Evolutionary conservation across 2,888 invertebrate species (phyloP).

Genomic region (Heliconius aoede): DNA sequence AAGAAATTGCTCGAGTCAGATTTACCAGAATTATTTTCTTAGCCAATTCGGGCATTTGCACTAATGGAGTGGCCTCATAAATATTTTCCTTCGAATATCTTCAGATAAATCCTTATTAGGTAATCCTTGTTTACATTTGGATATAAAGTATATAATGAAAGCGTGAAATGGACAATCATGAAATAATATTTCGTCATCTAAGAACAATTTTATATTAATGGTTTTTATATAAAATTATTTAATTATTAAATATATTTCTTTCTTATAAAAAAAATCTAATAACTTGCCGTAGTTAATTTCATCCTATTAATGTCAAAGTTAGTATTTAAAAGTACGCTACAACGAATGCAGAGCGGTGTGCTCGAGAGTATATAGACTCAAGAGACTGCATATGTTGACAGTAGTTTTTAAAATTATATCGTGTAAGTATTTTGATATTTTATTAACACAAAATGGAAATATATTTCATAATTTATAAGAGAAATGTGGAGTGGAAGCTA

Average conservation of each 20-base stretch:
- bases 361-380: slow-evolving; percentile 6
- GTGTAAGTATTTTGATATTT: not conserved
- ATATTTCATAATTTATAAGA: not conserved
- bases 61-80: slow-evolving; percentile 52
- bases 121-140: slow-evolving; percentile 46
- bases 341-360: not conserved
- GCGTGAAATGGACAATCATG: not conserved
- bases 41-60: slow-evolving; percentile 54
- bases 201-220: not conserved
- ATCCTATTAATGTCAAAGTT: slow-evolving; percentile 1
- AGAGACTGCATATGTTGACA: slow-evolving; percentile 16
- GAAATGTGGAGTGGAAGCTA: no score
- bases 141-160: slow-evolving; percentile 6
- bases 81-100: slow-evolving; percentile 48
- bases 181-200: not conserved
- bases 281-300: not conserved
- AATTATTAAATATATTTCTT: no score
- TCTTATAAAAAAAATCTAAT: no score
- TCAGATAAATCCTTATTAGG: slow-evolving; percentile 50
- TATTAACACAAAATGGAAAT: not conserved
- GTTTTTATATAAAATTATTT: no score
- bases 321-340: slow-evolving; percentile 1
- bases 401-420: slow-evolving; percentile 9
- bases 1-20: slow-evolving; percentile 41
- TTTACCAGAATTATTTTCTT: slow-evolving; percentile 54